Evolutionary conservation across 2,113 vertebrate species (phyloP).

Genomic region (Acrocephalus arundinaceus): DNA sequence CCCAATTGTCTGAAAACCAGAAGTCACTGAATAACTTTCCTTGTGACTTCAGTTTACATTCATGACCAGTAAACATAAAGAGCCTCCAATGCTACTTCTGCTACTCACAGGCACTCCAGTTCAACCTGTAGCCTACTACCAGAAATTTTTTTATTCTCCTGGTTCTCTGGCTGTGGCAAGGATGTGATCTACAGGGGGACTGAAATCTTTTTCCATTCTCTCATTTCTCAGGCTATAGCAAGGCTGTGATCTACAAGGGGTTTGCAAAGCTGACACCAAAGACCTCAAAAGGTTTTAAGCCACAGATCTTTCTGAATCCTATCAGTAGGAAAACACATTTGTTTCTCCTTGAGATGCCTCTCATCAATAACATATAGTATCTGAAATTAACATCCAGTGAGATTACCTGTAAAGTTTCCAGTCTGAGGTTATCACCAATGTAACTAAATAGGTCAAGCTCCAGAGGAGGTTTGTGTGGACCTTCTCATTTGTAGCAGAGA

Average conservation of each 20-base stretch:
- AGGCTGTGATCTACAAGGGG: not conserved
- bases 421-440: not conserved
- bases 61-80: not conserved
- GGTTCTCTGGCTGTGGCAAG: not conserved
- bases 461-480: not conserved
- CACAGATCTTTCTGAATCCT: not conserved
- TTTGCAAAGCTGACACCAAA: not conserved
- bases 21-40: not conserved
- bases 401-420: not conserved
- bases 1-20: not conserved
- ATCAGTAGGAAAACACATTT: not conserved
- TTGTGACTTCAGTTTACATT: not conserved
- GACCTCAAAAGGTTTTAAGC: not conserved
- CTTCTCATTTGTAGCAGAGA: not conserved
- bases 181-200: not conserved
- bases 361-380: not conserved
- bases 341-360: not conserved
- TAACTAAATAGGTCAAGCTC: not conserved
- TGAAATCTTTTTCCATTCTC: not conserved
- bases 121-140: not conserved
- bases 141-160: not conserved
- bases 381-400: not conserved
- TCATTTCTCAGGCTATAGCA: not conserved
- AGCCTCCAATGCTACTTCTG: not conserved
- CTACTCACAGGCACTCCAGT: not conserved